These are phyloP conservation scores for Pseudomugil tenellus DNA, from an alignment of 2,797 vertebrate genomes.

Conservation along the genomic window DNA sequence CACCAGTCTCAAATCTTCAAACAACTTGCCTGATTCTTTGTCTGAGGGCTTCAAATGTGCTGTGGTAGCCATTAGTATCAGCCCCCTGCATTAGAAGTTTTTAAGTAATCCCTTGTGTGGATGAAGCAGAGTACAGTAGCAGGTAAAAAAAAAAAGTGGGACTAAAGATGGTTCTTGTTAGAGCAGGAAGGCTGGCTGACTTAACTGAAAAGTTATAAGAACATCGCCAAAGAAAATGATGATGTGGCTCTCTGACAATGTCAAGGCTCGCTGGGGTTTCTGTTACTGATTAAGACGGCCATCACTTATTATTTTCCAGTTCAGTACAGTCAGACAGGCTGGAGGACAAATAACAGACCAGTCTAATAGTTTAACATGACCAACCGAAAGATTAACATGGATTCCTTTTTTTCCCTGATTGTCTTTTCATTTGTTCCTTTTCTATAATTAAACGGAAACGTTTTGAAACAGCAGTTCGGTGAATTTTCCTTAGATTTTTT, in stretches of 20 bases:
- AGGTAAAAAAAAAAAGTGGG: conserved; percentile 38
- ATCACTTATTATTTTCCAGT: conserved; percentile 78
- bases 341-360: conserved; percentile 43
- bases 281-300: conserved; percentile 78
- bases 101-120: conserved; percentile 49
- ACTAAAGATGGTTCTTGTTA: conserved; percentile 39
- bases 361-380: conserved; percentile 51
- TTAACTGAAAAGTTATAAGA: conserved; percentile 39
- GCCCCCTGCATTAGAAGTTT: conserved; percentile 43
- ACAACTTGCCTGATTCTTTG: conserved; percentile 67
- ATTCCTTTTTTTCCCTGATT: conserved; percentile 25
- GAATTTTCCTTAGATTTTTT: conserved; percentile 47
- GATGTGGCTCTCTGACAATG: conserved; percentile 51
- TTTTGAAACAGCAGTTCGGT: conserved; percentile 28
- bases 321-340: conserved; percentile 49
- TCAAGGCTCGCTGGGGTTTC: conserved; percentile 57
- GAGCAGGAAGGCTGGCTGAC: conserved; percentile 21
- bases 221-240: conserved; percentile 51
- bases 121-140: conserved; percentile 33
- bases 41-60: conserved; percentile 64
- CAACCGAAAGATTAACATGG: conserved; percentile 42
- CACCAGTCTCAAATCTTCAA: conserved; percentile 74
- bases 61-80: conserved; percentile 60
- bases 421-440: conserved; percentile 26
- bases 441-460: conserved; percentile 14